Base-by-base conservation (phyloP, 2,113 vertebrate species). In the Hypocryptadius cinnamomeus region DNA sequence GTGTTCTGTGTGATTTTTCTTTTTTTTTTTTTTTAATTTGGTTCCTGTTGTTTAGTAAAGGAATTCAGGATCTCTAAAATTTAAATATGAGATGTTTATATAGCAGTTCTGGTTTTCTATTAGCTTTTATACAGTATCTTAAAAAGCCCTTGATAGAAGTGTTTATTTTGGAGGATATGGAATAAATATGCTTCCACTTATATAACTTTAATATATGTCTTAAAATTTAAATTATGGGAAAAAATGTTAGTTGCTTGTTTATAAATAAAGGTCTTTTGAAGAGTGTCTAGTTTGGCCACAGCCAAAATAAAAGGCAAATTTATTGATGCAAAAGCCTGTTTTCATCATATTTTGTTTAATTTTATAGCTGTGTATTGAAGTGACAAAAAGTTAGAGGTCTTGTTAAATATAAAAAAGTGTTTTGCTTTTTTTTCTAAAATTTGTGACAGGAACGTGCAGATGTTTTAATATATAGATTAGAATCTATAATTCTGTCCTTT, bases 11-110 rank as follows among this genome's bases (percentile, higher is more conserved):
- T 86, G 89, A 23, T 6, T 50, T 37, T 37, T 22, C 6, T 40
- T 70, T 90, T 61, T 45, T 40, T 79, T 92, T 69, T 85, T 85
- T 72, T 51, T 7, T 8, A 61, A 44, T 87, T 91, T 68, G 18
- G 60, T 96, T 95, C 78, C 79, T 96, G 56, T 95, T 97, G 77
- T 94, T 94, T 94, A 91, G 79, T 94, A 95, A 95, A 94, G 87
- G 89, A 97, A 94, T 93, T 85, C 85, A 96, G 96, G 93, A 96
- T 96, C 96, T 97, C 91, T 94, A 87, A 96, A 89, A 90, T 97
- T 97, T 97, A 96, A 97, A 97, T 97, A 96, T 91, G 96, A 97
- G 96, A 97, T 95, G 83, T 98, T 98, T 98, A 95, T 97, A 98
- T 95, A 91, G 91, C 95, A 93, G 89, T 96, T 97, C 96, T 97